Conservation (phyloP, 2,113 vertebrate genomes). For the Aspiorhynchus laticeps region DNA sequence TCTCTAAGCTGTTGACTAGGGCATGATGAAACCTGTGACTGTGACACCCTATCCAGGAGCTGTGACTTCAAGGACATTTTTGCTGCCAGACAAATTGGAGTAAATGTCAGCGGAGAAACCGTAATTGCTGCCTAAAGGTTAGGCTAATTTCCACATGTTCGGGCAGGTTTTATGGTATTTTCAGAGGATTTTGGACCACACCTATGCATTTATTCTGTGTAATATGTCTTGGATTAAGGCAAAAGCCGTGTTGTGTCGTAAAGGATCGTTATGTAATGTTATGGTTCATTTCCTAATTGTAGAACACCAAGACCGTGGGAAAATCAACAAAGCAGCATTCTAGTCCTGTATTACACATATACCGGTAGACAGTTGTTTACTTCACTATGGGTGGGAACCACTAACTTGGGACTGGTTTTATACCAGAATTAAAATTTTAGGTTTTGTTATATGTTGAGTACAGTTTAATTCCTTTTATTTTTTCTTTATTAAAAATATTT, state of each 20-base stretch:
- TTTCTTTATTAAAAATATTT: no score
- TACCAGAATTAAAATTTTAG: neutral
- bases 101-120: conserved; percentile 57
- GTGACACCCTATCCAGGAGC: conserved; percentile 32
- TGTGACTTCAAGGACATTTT: conserved; percentile 42
- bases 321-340: neutral
- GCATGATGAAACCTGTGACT: conserved; percentile 41
- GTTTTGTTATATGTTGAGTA: neutral
- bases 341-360: neutral
- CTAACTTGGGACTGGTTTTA: neutral
- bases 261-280: conserved; percentile 11
- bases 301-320: neutral
- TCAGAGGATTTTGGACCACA: conserved; percentile 38
- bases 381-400: neutral
- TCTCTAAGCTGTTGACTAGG: conserved; percentile 30
- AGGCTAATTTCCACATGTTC: conserved; percentile 57
- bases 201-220: neutral
- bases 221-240: conserved; percentile 20
- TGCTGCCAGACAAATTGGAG: conserved; percentile 44
- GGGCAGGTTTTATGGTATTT: conserved; percentile 51
- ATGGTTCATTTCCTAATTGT: neutral
- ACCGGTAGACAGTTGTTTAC: neutral
- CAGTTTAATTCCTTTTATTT: neutral
- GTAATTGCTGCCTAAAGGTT: conserved; percentile 63
- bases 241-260: conserved; percentile 21